Evolutionary conservation across 2,113 vertebrate species (phyloP), one percentile per base, ranked within the genome.

Genomic region (Probosciger aterrimus): DNA sequence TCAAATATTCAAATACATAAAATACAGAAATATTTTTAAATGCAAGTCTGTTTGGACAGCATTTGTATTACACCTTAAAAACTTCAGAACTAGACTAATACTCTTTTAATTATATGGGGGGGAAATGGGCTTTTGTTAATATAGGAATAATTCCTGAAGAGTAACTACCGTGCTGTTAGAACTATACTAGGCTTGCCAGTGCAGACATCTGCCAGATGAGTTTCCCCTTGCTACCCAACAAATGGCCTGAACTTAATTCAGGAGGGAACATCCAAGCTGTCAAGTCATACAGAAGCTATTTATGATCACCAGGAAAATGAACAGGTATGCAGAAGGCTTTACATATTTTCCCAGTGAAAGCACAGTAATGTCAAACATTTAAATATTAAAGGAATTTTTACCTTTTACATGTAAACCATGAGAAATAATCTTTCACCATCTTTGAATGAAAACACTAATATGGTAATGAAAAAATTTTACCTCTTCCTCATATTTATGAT

Each of bases 231-330:
- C 84, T 93, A 90, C 82, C 53, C 62, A 90, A 80, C 53, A 96
- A 97, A 96, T 91, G 65, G 77, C 84, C 90, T 94, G 88, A 97
- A 94, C 81, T 92, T 95, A 95, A 97, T 90, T 97, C 96, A 90
- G 86, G 71, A 84, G 95, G 95, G 95, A 97, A 73, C 53, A 95
- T 64, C 76, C 80, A 70, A 96, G 90, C 95, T 97, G 96, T 97
- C 96, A 97, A 96, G 44, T 82, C 63, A 70, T 76, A 77, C 33
- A 88, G 68, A 92, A 91, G 59, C 37, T 92, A 79, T 93, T 92
- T 82, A 88, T 91, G 88, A 95, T 93, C 81, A 88, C 78, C 47
- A 92, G 77, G n/a, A 95, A 96, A 93, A 95, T 57, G n/a, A 96
- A 81, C 17, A 92, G 68, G 96, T 91, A 92, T 92, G 94, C 78